Evolutionary conservation across 2,797 vertebrate species (phyloP), one percentile per base, ranked within the genome.

Genomic region (Ptychobarbus kaznakovi): DNA sequence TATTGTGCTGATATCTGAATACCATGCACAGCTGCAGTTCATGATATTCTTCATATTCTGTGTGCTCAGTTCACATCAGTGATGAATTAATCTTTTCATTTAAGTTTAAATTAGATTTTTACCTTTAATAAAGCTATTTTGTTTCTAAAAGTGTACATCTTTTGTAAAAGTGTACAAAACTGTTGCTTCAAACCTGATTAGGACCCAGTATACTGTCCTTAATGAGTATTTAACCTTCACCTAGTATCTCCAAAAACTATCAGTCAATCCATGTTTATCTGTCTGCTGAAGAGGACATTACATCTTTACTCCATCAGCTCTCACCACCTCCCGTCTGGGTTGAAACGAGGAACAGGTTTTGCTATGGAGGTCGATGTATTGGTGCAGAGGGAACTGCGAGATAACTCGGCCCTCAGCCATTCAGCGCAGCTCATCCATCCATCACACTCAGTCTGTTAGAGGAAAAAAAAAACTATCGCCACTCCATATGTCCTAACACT

Each of bases 321-420:
- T 86, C 69, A 68, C 75, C 53, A 66, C 81, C 82, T 82, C 80
- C 40, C 70, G 72, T 89, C 87, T 74, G 32, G 76, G 83, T 84
- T 80, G 76, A 86, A 78, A 89, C 88, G 25, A 85, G 81, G 40
- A 86, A 75, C 72, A 76, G 85, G 80, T 74, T 53, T 89, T 65
- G 56, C 68, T 80, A 46, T 58, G 58, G 82, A 82, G 81, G 83
- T 88, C 85, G 90, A 87, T 88, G 83, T 72, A 58, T 74, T 61
- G 73, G 81, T 40, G 73, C 78, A 76, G 68, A 79, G 80, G 44
- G 58, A 79, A 78, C 69, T 68, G 80, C 35, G 11, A 66, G 32
- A 89, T 83, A 53, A 85, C 68, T 58, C 58, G n/a, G 66, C 51
- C 56, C 56, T 83, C 25, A 1, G 76, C 69, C 58, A 56, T 82